Base-by-base conservation (phyloP, 2,888 invertebrate genomes). In the Hetaerina titia region DNA sequence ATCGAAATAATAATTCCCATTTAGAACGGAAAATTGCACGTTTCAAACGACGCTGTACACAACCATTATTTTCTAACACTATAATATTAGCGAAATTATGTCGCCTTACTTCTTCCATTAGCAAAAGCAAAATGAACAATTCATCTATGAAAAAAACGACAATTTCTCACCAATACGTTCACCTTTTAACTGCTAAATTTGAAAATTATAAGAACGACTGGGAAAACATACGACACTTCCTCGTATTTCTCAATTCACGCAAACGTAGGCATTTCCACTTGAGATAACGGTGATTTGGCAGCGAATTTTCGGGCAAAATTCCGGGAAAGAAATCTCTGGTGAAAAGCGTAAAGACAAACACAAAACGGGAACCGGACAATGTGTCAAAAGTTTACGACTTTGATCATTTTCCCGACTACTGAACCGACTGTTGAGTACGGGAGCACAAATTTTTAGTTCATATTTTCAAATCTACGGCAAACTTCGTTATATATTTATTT, bases 261-360 rank as follows among this genome's bases (percentile, higher is more conserved):
- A 81, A 81, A 81, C 25, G 81, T 13, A 81, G 31, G 31, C 31
- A 81, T 81, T 81, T 31, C 31, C 81, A 25, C 13, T 31, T 25
- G 81, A 81, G 81, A 81, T 81, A 81, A 81, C 81, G 81, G 81
- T 81, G 31, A 81, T 81, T 81, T 25, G 25, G 25, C n/a, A 25
- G 13, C 74, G 19, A 22, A 2, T 74, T 25, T 81, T 15, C 81
- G 25, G 11, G 31, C 81, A 4, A 81, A 15, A 13, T 25, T 31
- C 81, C 81, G 1, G 81, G 22, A 81, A 13, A 11, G 11, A 31
- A 74, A 81, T 25, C 25, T 31, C n/a, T 11, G 31, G 6, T 2
- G 81, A 81, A 81, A 81, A 31, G 81, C 81, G 81, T n/a, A 31
- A 81, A 81, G 25, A 81, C 25, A 81, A 81, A 81, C 81, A 81